Conservation (phyloP, 2,797 vertebrate genomes). For the Aplochiton taeniatus region DNA sequence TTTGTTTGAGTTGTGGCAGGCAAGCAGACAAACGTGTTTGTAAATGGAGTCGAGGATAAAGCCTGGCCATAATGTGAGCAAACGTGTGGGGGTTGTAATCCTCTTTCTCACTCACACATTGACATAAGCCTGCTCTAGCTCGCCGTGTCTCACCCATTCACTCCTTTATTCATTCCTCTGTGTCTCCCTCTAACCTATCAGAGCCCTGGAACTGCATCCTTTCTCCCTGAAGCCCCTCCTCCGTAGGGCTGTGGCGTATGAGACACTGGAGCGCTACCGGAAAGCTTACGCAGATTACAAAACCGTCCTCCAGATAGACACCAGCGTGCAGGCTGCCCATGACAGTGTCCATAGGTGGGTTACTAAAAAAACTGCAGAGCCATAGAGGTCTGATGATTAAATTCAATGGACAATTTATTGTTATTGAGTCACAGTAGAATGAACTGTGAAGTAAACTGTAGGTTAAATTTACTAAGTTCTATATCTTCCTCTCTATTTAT, state of each 20-base stretch:
- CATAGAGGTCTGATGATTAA: too few species aligned
- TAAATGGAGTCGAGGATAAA: conserved; percentile 40
- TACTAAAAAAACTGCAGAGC: too few species aligned
- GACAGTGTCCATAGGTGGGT: conserved; percentile 83
- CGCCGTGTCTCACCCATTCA: neutral
- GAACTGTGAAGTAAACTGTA: too few species aligned
- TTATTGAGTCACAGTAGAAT: too few species aligned
- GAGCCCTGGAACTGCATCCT: conserved; percentile 90
- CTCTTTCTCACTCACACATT: conserved; percentile 31
- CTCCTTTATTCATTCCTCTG: conserved; percentile 12
- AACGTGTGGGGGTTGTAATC: conserved; percentile 50
- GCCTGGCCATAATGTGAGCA: conserved; percentile 7
- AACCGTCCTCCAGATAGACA: conserved; percentile 89
- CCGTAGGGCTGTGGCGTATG: conserved; percentile 89
- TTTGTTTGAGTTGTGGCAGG: too few species aligned
- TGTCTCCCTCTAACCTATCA: conserved; percentile 69
- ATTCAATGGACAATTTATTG: too few species aligned
- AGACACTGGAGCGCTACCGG: conserved; percentile 88
- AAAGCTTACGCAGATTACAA: conserved; percentile 95
- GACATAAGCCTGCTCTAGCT: neutral
- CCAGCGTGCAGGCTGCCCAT: conserved; percentile 83
- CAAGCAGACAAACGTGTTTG: conserved; percentile 15
- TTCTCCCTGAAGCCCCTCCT: conserved; percentile 91
- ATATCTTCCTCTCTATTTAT: too few species aligned
- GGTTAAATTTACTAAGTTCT: too few species aligned